Base-by-base conservation (phyloP, 2,797 vertebrate genomes). In the Heteromormyrus szaboi region DNA sequence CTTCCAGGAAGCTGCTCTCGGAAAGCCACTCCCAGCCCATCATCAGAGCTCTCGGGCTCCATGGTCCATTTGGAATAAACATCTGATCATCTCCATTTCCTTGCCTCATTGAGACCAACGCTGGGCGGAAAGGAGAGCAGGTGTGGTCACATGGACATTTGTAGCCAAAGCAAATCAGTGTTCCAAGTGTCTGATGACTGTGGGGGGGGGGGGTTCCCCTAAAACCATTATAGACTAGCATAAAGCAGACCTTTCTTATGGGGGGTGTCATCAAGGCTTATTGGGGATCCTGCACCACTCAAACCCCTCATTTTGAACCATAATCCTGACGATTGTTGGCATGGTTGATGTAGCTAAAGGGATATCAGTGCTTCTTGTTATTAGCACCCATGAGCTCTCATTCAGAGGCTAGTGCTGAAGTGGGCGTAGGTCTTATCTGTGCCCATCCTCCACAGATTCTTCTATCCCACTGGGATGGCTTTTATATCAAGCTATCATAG, bases 381-480 rank as follows among this genome's bases (percentile, higher is more conserved):
- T 25, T 68, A 53, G 81, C 87, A 87, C 85, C 65, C 88, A 89
- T 88, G 85, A 90, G 68, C 87, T n/a, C 83, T 87, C 87, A 79
- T 88, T 89, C 87, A 19, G 12, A 37, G 29, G 29, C 29, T 86
- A 79, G 59, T 68, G 88, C 25, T 90, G 83, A 91, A 65, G 76
- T 87, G 86, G 76, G 8, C 7, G 7, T 7, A 41, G 46, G 6
- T 33, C n/a, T 29, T 56, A 85, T 88, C 88, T 83, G 68, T 89
- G 89, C 81, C 81, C 11, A 12, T 85, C 8, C 12, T 37, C 68
- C 29, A 37, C 33, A 76, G 33, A 76, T 17, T 76, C 25, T 76
- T 87, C 88, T 90, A 88, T 88, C 86, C 88, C 68, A 88, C 14
- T n/a, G 48, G 51, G 17, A 54, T 2, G 88, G 72, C 83, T 44